These are phyloP conservation scores for Drosophila mayaguana DNA, from an alignment of 2,888 invertebrate genomes.

Conservation along the genomic window DNA sequence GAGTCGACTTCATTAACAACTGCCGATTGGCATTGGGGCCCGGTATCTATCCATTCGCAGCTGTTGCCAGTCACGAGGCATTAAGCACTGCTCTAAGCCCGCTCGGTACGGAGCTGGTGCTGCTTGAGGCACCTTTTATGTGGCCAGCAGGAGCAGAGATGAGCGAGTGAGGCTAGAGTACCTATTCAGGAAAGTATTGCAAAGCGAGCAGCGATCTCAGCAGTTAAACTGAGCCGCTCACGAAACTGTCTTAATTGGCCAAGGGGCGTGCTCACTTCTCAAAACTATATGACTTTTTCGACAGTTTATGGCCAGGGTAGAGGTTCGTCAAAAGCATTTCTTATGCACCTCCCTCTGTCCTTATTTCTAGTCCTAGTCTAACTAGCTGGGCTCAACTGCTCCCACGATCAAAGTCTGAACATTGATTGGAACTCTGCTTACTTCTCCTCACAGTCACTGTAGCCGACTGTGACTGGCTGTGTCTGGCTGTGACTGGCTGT, in stretches of 20 bases:
- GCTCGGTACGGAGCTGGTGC: background rate
- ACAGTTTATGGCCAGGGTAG: background rate
- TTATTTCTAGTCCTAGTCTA: background rate
- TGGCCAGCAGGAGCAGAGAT: conserved; percentile 2
- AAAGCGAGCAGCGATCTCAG: background rate
- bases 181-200: background rate
- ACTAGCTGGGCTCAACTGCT: background rate
- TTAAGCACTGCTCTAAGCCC: conserved; percentile 28
- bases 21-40: conserved; percentile 38
- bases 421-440: background rate
- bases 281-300: background rate
- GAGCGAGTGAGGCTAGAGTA: background rate
- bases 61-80: conserved; percentile 44
- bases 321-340: background rate
- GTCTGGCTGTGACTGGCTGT: background rate
- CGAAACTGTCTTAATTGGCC: background rate
- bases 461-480: background rate
- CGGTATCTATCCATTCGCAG: conserved; percentile 17
- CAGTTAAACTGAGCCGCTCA: background rate
- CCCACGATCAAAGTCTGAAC: background rate
- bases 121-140: conserved; percentile 10
- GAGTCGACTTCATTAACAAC: conserved; percentile 68
- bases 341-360: background rate
- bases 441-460: background rate
- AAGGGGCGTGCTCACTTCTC: background rate